These are phyloP conservation scores for Lagopus muta DNA, from an alignment of 2,113 vertebrate species.

Conservation along the genomic window DNA sequence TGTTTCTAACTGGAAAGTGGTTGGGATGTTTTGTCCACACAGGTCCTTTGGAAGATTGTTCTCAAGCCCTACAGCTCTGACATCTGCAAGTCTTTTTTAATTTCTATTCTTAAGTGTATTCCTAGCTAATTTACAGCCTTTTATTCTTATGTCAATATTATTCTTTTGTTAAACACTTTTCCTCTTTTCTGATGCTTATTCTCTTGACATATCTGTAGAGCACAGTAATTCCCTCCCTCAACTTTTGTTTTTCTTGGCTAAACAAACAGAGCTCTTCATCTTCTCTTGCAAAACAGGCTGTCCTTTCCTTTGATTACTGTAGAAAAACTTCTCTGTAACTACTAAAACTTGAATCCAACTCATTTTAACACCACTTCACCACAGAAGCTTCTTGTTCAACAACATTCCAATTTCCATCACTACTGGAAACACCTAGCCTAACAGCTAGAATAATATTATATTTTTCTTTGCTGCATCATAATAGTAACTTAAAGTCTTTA, in stretches of 20 bases:
- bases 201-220: conserved; percentile 35
- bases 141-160: conserved; percentile 48
- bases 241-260: conserved; percentile 58
- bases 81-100: not conserved
- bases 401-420: not conserved
- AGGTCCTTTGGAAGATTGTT: not conserved
- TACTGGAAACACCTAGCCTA: not conserved
- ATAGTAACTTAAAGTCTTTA: not conserved
- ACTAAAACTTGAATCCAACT: not conserved
- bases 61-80: not conserved
- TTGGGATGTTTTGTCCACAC: not conserved
- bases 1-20: not conserved
- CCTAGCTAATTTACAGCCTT: conserved; percentile 7
- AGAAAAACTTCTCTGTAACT: not conserved
- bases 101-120: not conserved
- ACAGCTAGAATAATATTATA: not conserved
- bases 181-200: conserved; percentile 28
- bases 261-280: not conserved
- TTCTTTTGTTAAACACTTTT: conserved; percentile 39
- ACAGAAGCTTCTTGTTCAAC: not conserved
- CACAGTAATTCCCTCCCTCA: conserved; percentile 36
- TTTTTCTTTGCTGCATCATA: not conserved
- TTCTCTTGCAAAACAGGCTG: not conserved
- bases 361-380: not conserved
- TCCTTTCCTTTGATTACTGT: not conserved